phyloP scores from a whole-genome alignment of 2,888 invertebrate genomes.

The Cosmorhoe ocellata region DNA sequence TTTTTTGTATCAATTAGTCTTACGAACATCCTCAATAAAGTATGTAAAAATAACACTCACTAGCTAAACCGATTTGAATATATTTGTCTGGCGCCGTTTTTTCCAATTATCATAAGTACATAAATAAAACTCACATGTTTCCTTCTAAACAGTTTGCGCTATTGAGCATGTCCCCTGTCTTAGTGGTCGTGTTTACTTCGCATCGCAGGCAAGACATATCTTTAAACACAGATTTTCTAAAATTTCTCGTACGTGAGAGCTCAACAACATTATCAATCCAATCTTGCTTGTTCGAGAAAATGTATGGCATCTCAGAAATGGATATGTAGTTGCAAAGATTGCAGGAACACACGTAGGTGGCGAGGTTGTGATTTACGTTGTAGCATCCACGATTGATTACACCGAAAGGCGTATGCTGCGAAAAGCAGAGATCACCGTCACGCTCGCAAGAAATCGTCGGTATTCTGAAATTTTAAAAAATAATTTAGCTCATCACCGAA shows the following conservation, averaged over 20 bases:
- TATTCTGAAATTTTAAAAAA: constrained; percentile 47
- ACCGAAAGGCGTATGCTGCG: constrained; percentile 69
- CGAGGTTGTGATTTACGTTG: constrained; percentile 55
- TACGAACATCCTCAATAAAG: too few relatives aligned
- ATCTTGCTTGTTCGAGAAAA: constrained; percentile 54
- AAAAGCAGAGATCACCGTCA: constrained; percentile 61
- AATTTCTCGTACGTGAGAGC: constrained; percentile 54
- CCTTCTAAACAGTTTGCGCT: constrained; percentile 61
- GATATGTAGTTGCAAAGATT: constrained; percentile 69
- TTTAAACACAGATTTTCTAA: constrained; percentile 59
- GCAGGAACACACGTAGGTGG: constrained; percentile 65
- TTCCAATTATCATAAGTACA: too few relatives aligned
- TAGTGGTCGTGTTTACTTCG: constrained; percentile 55
- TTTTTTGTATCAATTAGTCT: too few relatives aligned
- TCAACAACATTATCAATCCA: constrained; percentile 67
- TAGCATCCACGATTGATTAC: constrained; percentile 66
- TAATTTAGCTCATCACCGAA: too few relatives aligned
- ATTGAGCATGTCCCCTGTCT: constrained; percentile 41
- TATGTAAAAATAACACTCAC: too few relatives aligned
- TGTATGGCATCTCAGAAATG: constrained; percentile 62
- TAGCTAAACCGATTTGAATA: too few relatives aligned
- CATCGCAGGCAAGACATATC: constrained; percentile 67
- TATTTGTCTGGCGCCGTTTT: too few relatives aligned
- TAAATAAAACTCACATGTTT: constrained; percentile 53
- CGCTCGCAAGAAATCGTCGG: constrained; percentile 51